A percentile compares a stretch with the other conserved stretches of the same genome.
Evolutionary conservation across 2,113 vertebrate genomes (phyloP).

Genomic region (Pedionomus torquatus): DNA sequence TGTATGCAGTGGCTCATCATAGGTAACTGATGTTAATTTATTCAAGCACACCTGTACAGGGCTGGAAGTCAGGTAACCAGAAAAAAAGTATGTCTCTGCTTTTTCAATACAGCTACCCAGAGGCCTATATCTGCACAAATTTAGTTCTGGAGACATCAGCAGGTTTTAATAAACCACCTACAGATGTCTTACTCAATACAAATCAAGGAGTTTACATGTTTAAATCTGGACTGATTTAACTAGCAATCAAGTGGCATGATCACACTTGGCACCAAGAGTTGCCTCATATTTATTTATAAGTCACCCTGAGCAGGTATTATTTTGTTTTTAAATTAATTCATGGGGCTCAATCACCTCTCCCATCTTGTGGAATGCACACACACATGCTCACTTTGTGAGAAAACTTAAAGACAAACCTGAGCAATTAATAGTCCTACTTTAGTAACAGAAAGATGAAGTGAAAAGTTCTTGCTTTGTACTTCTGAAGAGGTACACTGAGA

Average conservation of each 20-base stretch:
- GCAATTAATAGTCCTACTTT: not conserved
- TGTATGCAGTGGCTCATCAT: conserved; percentile 89
- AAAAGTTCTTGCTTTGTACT: conserved; percentile 12
- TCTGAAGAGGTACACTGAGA: not conserved
- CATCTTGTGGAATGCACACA: conserved; percentile 17
- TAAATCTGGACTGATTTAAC: conserved; percentile 76
- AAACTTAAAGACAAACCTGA: conserved; percentile 47
- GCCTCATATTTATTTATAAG: conserved; percentile 77
- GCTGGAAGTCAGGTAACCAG: conserved; percentile 84
- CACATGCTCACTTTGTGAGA: not conserved
- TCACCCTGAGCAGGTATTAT: conserved; percentile 69
- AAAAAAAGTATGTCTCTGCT: conserved; percentile 55
- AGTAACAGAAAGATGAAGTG: not conserved
- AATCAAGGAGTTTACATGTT: conserved; percentile 78
- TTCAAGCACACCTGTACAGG: conserved; percentile 84
- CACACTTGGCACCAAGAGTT: conserved; percentile 66
- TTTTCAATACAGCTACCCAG: conserved; percentile 70
- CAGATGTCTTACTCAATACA: conserved; percentile 72
- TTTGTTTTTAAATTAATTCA: conserved; percentile 71
- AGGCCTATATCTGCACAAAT: conserved; percentile 65
- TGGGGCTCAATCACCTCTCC: conserved; percentile 32
- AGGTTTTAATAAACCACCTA: conserved; percentile 79
- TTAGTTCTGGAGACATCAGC: conserved; percentile 76
- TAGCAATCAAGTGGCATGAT: conserved; percentile 72
- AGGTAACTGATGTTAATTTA: conserved; percentile 88